Evolutionary conservation across 2,113 vertebrate species (phyloP).

Genomic region (Ranitomeya variabilis): DNA sequence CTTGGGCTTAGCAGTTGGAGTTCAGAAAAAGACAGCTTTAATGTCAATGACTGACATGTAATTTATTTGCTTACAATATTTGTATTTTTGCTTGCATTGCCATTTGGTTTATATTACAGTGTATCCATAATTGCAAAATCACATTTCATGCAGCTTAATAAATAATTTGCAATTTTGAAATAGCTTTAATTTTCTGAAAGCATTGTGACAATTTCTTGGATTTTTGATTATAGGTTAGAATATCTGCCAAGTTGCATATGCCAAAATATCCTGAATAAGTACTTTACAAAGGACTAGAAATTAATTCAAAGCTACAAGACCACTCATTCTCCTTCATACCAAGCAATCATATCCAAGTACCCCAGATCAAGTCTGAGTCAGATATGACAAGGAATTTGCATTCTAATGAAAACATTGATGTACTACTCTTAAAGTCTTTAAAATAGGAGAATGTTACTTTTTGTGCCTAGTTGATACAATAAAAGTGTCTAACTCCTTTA

Average conservation of each 20-base stretch:
- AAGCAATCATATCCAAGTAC: not conserved
- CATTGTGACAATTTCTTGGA: slow-evolving; percentile 36
- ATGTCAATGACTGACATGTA: slow-evolving; percentile 72
- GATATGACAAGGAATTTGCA: slow-evolving; percentile 17
- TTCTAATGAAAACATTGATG: not conserved
- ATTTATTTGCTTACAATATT: slow-evolving; percentile 71
- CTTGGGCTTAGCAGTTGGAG: slow-evolving; percentile 69
- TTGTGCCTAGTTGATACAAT: not conserved
- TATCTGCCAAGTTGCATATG: slow-evolving; percentile 25
- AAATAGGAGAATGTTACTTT: not conserved
- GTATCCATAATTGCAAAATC: slow-evolving; percentile 68
- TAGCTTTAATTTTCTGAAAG: slow-evolving; percentile 42
- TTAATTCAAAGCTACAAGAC: slow-evolving; percentile 25
- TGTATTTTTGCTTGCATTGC: slow-evolving; percentile 65
- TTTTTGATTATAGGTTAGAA: slow-evolving; percentile 30
- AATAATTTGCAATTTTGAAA: slow-evolving; percentile 68
- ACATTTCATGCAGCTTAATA: slow-evolving; percentile 70
- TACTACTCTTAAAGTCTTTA: not conserved
- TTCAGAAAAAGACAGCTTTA: slow-evolving; percentile 74
- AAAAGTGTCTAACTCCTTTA: not conserved
- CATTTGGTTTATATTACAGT: slow-evolving; percentile 69
- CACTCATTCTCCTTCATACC: not conserved
- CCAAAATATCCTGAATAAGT: slow-evolving; percentile 31
- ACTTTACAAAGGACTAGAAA: slow-evolving; percentile 29
- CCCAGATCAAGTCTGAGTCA: not conserved